Conservation (phyloP, 2,888 invertebrate species). For the Hecatera dysodea region DNA sequence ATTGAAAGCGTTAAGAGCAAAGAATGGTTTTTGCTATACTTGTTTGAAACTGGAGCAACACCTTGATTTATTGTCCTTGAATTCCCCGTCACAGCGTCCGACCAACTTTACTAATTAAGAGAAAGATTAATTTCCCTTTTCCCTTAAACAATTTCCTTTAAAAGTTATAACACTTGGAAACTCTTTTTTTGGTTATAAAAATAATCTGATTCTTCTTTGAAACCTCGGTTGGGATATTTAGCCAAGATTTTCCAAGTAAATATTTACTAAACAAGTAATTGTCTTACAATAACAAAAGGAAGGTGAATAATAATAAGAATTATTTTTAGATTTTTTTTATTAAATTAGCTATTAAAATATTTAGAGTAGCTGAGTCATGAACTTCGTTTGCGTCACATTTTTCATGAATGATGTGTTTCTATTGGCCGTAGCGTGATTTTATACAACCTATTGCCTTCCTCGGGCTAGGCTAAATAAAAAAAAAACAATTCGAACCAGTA, state of each 20-base stretch:
- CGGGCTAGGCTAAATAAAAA: too few species aligned
- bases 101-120: conserved; percentile 89
- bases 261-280: conserved; percentile 38
- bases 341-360: background rate
- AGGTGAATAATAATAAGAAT: conserved; percentile 11
- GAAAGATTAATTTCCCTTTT: conserved; percentile 89
- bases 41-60: conserved; percentile 80
- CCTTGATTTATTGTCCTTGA: conserved; percentile 89
- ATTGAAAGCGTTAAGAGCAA: conserved; percentile 79
- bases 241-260: conserved; percentile 38
- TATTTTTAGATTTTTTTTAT: background rate
- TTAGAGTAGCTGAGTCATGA: too few species aligned
- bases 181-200: conserved; percentile 74
- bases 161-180: conserved; percentile 80
- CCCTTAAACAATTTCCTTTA: conserved; percentile 87
- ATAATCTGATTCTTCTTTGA: conserved; percentile 70
- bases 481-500: too few species aligned
- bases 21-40: conserved; percentile 75
- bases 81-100: conserved; percentile 81
- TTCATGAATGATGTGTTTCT: too few species aligned
- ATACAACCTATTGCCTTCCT: too few species aligned
- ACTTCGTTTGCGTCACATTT: too few species aligned
- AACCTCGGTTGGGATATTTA: conserved; percentile 40
- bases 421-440: too few species aligned
- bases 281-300: background rate